A percentile compares a stretch with the other conserved stretches of the same genome.
Evolutionary conservation across 2,113 vertebrate species (phyloP).

Genomic region (Jacana jacana): DNA sequence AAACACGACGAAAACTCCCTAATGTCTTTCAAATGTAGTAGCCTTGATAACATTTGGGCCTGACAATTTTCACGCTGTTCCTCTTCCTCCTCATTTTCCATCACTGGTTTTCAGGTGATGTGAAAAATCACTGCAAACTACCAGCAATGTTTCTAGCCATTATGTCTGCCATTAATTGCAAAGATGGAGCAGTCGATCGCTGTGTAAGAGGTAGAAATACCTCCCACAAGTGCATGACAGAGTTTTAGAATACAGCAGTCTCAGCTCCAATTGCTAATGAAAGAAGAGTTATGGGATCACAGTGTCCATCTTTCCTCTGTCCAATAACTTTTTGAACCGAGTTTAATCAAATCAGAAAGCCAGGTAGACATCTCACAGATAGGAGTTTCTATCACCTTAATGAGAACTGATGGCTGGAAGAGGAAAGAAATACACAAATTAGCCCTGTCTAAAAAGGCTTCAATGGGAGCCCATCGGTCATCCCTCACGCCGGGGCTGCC

Average conservation of each 20-base stretch:
- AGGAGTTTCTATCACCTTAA: neutral
- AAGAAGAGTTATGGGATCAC: neutral
- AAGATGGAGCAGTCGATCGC: neutral
- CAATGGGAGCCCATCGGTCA: neutral
- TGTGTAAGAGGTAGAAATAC: neutral
- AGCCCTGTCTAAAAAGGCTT: neutral
- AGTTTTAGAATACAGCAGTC: neutral
- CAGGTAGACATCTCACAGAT: slow-evolving; percentile 10
- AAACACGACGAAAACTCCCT: slow-evolving; percentile 59
- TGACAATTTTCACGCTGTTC: neutral
- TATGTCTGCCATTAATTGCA: neutral
- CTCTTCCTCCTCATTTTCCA: neutral
- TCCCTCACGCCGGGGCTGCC: neutral
- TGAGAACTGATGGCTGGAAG: neutral
- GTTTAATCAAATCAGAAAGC: neutral
- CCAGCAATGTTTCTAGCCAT: neutral
- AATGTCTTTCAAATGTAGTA: slow-evolving; percentile 36
- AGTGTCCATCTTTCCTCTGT: neutral
- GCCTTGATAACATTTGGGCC: neutral
- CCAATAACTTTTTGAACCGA: neutral
- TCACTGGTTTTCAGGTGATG: neutral
- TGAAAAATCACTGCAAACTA: neutral
- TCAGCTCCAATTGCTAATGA: neutral
- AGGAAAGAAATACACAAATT: neutral
- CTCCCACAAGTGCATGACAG: neutral